Conservation (phyloP, 1,140 invertebrate genomes). For the Propsilocerus akamusi region DNA sequence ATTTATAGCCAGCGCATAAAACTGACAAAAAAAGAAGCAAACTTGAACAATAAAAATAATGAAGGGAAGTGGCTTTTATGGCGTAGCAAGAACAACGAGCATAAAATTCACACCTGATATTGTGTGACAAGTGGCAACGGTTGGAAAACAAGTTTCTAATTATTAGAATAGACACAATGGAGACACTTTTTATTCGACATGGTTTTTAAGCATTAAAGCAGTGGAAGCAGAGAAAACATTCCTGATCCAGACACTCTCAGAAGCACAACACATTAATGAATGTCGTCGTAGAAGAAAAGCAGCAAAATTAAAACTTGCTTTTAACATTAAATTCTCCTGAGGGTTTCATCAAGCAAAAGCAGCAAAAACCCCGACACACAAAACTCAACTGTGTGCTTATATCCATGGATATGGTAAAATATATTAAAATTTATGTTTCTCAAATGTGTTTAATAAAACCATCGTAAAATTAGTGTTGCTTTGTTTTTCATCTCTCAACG, state of each 20-base stretch:
- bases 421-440: conserved; percentile 2
- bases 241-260: no score
- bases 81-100: no score
- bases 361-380: no score
- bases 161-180: no score
- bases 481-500: background rate
- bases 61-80: no score
- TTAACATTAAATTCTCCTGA: conserved; percentile 2
- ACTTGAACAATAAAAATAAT: no score
- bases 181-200: conserved; percentile 3
- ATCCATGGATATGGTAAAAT: conserved; percentile 3
- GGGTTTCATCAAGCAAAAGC: conserved; percentile 1
- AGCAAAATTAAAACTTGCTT: conserved; percentile 3
- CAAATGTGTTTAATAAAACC: background rate
- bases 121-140: conserved; percentile 1
- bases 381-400: background rate
- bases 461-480: background rate
- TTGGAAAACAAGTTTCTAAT: no score
- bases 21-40: no score
- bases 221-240: no score
- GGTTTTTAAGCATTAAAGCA: no score
- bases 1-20: no score
- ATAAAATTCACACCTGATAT: conserved; percentile 2
- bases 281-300: conserved; percentile 1
- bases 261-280: no score